A percentile compares a stretch with the other conserved stretches of the same genome.
These are phyloP conservation scores for Operophtera brumata DNA, from an alignment of 2,888 invertebrate species.

Conservation along the genomic window DNA sequence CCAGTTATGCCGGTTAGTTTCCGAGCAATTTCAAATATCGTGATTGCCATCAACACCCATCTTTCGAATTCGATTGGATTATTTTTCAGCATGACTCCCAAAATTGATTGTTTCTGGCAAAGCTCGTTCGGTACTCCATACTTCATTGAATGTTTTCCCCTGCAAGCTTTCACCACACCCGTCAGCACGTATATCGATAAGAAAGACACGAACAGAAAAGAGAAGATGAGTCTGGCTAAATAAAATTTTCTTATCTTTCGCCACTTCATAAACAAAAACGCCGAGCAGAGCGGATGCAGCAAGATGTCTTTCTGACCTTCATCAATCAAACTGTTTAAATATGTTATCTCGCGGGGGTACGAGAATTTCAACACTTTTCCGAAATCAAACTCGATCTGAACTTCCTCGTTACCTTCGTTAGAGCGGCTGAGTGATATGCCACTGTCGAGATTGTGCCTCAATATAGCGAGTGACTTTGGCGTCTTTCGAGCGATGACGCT, in stretches of 20 bases:
- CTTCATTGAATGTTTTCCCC: slow-evolving; percentile 69
- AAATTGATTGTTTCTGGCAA: slow-evolving; percentile 86
- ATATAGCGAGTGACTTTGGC: slow-evolving; percentile 89
- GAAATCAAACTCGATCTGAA: slow-evolving; percentile 90
- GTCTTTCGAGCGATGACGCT: slow-evolving; percentile 92
- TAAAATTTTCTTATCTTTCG: slow-evolving; percentile 94
- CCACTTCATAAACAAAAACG: slow-evolving; percentile 94
- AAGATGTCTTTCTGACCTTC: slow-evolving; percentile 94
- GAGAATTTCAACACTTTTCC: slow-evolving; percentile 90
- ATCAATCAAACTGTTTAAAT: slow-evolving; percentile 91
- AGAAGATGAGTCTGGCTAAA: slow-evolving; percentile 88
- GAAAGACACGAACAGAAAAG: slow-evolving; percentile 89
- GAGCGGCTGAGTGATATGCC: slow-evolving; percentile 88
- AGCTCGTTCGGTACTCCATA: slow-evolving; percentile 84
- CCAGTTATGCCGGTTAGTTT: slow-evolving; percentile 91
- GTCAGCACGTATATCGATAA: slow-evolving; percentile 90
- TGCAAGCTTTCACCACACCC: slow-evolving; percentile 86
- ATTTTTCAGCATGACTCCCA: slow-evolving; percentile 85
- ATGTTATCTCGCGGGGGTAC: slow-evolving; percentile 91
- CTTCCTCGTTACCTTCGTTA: slow-evolving; percentile 88
- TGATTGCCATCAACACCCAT: slow-evolving; percentile 88
- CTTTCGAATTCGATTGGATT: slow-evolving; percentile 90
- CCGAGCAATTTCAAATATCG: slow-evolving; percentile 87
- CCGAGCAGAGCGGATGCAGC: slow-evolving; percentile 92
- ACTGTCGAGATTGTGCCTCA: slow-evolving; percentile 88